A percentile compares a stretch with the other conserved stretches of the same genome.
phyloP scores from a whole-genome alignment of 2,113 vertebrate species.

The Neotoma lepida region DNA sequence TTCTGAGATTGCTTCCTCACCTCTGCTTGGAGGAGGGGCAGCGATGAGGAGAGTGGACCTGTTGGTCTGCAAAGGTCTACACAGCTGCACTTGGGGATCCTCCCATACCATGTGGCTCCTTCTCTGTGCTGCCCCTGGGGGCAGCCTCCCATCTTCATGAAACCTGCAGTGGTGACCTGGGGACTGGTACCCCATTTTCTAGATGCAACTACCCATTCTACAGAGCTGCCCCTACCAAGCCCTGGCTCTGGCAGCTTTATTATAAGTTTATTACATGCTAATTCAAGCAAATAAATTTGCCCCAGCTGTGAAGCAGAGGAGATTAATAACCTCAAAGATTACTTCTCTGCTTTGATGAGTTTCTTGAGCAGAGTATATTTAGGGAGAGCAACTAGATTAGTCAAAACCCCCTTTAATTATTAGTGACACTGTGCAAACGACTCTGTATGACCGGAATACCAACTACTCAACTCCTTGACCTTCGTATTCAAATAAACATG shows the following conservation, averaged over 20 bases:
- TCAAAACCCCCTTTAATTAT: slow-evolving; percentile 92
- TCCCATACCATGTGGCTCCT: not conserved
- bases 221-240: slow-evolving; percentile 76
- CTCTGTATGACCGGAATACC: slow-evolving; percentile 88
- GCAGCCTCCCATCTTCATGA: not conserved
- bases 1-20: not conserved
- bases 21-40: not conserved
- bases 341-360: slow-evolving; percentile 89
- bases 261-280: slow-evolving; percentile 91
- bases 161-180: not conserved
- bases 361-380: slow-evolving; percentile 90
- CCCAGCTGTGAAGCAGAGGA: slow-evolving; percentile 88
- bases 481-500: slow-evolving; percentile 89
- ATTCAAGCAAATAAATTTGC: slow-evolving; percentile 92
- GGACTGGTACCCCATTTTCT: slow-evolving; percentile 68
- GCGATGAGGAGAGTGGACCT: not conserved
- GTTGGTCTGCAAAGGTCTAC: not conserved
- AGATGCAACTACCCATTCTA: slow-evolving; percentile 78
- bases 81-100: not conserved
- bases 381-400: slow-evolving; percentile 90
- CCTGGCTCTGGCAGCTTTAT: slow-evolving; percentile 85
- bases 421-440: slow-evolving; percentile 92
- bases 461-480: slow-evolving; percentile 91
- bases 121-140: fast-evolving
- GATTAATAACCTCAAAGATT: slow-evolving; percentile 92